These are phyloP conservation scores for Perizoma flavofasciatum DNA, from an alignment of 2,888 invertebrate species.

Conservation along the genomic window DNA sequence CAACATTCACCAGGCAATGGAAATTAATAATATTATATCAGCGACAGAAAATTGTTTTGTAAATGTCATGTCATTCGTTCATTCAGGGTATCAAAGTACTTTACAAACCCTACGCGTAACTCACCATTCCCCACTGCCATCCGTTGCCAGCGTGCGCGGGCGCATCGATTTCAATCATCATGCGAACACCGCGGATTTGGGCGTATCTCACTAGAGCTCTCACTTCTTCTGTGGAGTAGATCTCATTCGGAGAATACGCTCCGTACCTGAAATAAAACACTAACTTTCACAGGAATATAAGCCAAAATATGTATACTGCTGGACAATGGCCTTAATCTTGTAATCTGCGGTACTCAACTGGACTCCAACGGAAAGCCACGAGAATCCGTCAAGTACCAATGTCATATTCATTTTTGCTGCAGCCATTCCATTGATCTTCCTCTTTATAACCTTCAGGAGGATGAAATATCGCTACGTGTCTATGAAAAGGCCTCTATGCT, in stretches of 20 bases:
- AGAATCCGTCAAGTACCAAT: slow-evolving; percentile 96
- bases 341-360: slow-evolving; percentile 88
- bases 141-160: slow-evolving; percentile 94
- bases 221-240: slow-evolving; percentile 87
- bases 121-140: slow-evolving; percentile 91
- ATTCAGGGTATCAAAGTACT: too few relatives aligned
- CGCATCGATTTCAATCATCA: slow-evolving; percentile 94
- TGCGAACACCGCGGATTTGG: slow-evolving; percentile 90
- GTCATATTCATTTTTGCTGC: slow-evolving; percentile 94
- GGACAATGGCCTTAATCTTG: slow-evolving; percentile 76
- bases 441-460: slow-evolving; percentile 86
- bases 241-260: slow-evolving; percentile 87
- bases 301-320: too few relatives aligned
- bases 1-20: too few relatives aligned
- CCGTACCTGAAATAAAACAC: slow-evolving; percentile 82
- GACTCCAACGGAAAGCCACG: slow-evolving; percentile 96
- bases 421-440: slow-evolving; percentile 93
- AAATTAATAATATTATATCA: too few relatives aligned
- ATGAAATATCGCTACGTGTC: slow-evolving; percentile 96
- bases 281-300: not conserved
- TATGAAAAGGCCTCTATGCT: slow-evolving; percentile 93
- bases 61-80: too few relatives aligned
- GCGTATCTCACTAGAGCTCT: slow-evolving; percentile 89
- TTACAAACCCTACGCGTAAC: not conserved
- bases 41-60: too few relatives aligned